Conservation (phyloP, 2,888 invertebrate genomes). For the Folsomia manolachei region DNA sequence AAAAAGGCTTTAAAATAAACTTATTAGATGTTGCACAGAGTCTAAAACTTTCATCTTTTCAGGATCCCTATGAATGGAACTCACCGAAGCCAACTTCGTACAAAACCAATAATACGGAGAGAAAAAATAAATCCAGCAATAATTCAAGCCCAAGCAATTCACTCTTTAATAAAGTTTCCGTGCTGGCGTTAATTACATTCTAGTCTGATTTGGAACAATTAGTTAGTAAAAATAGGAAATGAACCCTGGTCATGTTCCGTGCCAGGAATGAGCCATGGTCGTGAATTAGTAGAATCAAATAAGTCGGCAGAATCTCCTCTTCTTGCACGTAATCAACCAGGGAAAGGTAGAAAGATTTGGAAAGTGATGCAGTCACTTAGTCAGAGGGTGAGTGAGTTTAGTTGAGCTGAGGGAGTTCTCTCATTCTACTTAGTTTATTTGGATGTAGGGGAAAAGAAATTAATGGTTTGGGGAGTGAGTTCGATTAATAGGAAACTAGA, state of each 20-base stretch:
- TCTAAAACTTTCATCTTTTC: too few species aligned
- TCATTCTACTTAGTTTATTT: neutral
- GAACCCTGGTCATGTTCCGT: too few species aligned
- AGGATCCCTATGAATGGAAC: too few species aligned
- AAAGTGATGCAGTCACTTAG: neutral
- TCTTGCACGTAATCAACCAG: too few species aligned
- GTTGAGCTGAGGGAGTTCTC: too few species aligned
- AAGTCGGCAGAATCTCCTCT: too few species aligned
- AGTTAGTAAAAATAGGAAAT: constrained; percentile 32
- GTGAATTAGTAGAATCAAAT: too few species aligned
- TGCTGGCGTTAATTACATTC: constrained; percentile 46
- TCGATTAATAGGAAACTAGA: constrained; percentile 12
- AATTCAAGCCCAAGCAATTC: constrained; percentile 40
- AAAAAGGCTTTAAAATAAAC: too few species aligned
- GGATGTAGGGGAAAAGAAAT: constrained; percentile 9
- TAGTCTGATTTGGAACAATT: constrained; percentile 43
- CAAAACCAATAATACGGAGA: too few species aligned
- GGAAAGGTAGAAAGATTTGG: neutral
- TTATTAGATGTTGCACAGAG: too few species aligned
- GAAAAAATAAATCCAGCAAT: too few species aligned
- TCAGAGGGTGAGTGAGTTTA: neutral
- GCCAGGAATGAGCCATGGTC: neutral
- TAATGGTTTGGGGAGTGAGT: constrained; percentile 19
- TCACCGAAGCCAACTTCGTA: too few species aligned
- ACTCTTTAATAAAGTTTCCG: constrained; percentile 46